Evolutionary conservation across 1,140 invertebrate species (phyloP).

Genomic region (Nasonia vitripennis): DNA sequence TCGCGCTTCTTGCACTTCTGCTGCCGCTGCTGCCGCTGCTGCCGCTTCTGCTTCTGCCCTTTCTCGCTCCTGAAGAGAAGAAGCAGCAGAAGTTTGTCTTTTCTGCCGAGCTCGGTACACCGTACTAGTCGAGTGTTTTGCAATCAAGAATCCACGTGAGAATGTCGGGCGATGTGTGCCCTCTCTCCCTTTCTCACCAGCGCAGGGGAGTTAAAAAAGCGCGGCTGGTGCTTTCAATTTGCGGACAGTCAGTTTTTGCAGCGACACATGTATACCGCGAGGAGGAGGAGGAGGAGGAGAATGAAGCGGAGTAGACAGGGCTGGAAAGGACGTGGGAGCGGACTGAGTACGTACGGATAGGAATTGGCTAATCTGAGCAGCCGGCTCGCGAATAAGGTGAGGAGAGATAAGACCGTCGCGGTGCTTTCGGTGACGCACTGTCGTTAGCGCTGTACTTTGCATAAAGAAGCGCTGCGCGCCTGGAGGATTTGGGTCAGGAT

Average conservation of each 20-base stretch:
- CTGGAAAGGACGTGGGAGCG: not conserved
- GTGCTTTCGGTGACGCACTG: not conserved
- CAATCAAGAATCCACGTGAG: slow-evolving; percentile 67
- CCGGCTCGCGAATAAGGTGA: not conserved
- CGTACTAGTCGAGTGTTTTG: slow-evolving; percentile 65
- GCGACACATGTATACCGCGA: not conserved
- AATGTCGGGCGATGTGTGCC: slow-evolving; percentile 56
- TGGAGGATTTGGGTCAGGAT: too few relatives aligned
- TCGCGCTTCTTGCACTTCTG: not conserved
- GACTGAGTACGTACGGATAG: not conserved
- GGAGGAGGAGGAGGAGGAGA: not conserved
- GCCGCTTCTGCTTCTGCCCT: not conserved
- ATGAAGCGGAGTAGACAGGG: not conserved
- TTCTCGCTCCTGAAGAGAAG: not conserved
- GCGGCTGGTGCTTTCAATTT: slow-evolving; percentile 66
- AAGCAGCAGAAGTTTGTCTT: not conserved
- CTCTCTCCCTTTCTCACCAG: too few relatives aligned
- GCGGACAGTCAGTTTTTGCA: slow-evolving; percentile 68
- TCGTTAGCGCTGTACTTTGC: not conserved
- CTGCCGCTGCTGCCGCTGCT: not conserved
- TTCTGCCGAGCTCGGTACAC: slow-evolving; percentile 41
- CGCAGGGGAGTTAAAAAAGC: slow-evolving; percentile 2
- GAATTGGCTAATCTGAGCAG: not conserved
- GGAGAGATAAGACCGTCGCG: not conserved
- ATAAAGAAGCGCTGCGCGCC: too few relatives aligned